phyloP scores from a whole-genome alignment of 2,888 invertebrate genomes.

The Leucozona laternaria region DNA sequence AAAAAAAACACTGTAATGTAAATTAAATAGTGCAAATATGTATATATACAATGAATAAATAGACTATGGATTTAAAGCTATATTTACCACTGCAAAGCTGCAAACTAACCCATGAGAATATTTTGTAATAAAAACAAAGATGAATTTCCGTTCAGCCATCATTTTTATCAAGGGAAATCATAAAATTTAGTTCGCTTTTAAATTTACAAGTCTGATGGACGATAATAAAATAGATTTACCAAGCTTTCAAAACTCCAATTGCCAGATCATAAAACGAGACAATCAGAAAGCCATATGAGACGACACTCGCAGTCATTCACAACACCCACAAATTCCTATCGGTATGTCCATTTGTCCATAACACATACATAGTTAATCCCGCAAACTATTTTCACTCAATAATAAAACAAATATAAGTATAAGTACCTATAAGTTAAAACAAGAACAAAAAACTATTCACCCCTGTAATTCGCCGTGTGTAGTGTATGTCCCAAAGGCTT shows the following conservation, averaged over 20 bases:
- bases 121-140: too few species aligned
- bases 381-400: conserved; percentile 10
- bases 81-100: too few species aligned
- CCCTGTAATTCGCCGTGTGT: background rate
- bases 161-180: background rate
- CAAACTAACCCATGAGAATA: too few species aligned
- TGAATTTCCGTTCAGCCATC: background rate
- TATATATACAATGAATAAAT: too few species aligned
- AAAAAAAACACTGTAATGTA: too few species aligned
- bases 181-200: background rate
- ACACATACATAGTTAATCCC: background rate
- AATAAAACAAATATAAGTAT: background rate
- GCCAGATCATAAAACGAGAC: background rate
- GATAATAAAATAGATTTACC: background rate
- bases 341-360: too few species aligned
- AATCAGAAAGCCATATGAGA: background rate
- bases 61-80: too few species aligned
- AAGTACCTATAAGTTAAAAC: too few species aligned
- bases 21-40: too few species aligned
- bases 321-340: background rate
- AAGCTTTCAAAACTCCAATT: background rate
- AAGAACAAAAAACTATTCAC: background rate
- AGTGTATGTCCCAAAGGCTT: conserved; percentile 3
- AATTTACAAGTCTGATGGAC: background rate
- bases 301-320: background rate